Conservation (phyloP, 2,797 vertebrate genomes). For the Otolemur crassicaudatus region DNA sequence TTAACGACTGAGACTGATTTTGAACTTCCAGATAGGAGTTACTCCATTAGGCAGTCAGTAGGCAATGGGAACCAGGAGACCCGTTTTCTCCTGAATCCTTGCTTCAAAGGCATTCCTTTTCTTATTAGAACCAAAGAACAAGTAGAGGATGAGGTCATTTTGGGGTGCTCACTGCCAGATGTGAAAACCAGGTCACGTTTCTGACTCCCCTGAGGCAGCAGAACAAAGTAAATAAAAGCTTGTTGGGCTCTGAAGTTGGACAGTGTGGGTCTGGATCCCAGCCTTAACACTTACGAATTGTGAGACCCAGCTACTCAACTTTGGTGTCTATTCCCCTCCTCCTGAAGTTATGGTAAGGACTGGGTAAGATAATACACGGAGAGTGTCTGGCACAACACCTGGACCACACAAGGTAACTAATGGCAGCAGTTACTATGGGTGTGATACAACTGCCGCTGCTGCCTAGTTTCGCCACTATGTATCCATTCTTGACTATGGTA, state of each 20-base stretch:
- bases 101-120: neutral
- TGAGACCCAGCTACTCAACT: neutral
- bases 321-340: neutral
- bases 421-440: rapidly evolving
- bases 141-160: neutral
- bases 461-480: neutral
- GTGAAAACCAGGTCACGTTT: neutral
- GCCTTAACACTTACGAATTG: neutral
- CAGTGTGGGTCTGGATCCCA: neutral
- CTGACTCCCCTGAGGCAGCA: neutral
- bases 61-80: neutral
- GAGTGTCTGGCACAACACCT: neutral
- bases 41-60: neutral
- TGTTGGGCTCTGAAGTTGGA: neutral
- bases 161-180: neutral
- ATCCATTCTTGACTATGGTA: neutral
- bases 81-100: no score
- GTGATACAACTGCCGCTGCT: neutral
- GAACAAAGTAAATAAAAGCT: neutral
- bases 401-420: neutral
- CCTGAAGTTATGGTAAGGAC: neutral
- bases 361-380: rapidly evolving
- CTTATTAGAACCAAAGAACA: neutral
- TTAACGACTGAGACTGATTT: neutral
- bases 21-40: neutral